Percentiles rank a stretch among this genome's conserved stretches.
Evolutionary conservation across 2,113 vertebrate genomes (phyloP).

Genomic region (Leptobrachium leishanense): DNA sequence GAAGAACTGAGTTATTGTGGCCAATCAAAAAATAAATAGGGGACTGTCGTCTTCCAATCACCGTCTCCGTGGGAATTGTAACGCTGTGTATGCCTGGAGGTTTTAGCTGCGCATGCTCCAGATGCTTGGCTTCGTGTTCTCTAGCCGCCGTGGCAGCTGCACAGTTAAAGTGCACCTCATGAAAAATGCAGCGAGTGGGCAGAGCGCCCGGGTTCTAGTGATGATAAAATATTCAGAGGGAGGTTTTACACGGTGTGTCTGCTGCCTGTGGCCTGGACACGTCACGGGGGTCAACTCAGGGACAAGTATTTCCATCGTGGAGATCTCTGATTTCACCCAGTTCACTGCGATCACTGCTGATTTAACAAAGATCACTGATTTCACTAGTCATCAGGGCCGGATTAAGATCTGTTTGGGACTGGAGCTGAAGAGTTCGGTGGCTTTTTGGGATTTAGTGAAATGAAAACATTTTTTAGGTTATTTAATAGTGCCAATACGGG

Average conservation of each 20-base stretch:
- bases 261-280: not conserved
- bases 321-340: too few relatives aligned
- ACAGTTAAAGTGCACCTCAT: not conserved
- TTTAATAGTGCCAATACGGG: too few relatives aligned
- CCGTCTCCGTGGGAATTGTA: not conserved
- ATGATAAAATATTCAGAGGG: conserved; percentile 8
- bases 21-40: not conserved
- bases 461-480: too few relatives aligned
- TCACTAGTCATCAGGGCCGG: too few relatives aligned
- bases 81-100: not conserved
- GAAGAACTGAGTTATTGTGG: too few relatives aligned
- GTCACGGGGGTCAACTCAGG: not conserved
- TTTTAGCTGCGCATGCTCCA: not conserved
- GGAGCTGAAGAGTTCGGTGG: too few relatives aligned
- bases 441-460: too few relatives aligned
- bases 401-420: too few relatives aligned
- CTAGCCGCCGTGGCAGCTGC: not conserved
- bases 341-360: too few relatives aligned
- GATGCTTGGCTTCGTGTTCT: too few relatives aligned
- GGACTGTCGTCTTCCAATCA: not conserved
- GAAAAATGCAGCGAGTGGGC: conserved; percentile 7
- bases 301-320: too few relatives aligned
- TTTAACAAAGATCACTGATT: too few relatives aligned
- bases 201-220: conserved; percentile 9
- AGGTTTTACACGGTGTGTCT: conserved; percentile 7